These are phyloP conservation scores for Stigmatopora nigra DNA, from an alignment of 2,113 vertebrate species.

Conservation along the genomic window DNA sequence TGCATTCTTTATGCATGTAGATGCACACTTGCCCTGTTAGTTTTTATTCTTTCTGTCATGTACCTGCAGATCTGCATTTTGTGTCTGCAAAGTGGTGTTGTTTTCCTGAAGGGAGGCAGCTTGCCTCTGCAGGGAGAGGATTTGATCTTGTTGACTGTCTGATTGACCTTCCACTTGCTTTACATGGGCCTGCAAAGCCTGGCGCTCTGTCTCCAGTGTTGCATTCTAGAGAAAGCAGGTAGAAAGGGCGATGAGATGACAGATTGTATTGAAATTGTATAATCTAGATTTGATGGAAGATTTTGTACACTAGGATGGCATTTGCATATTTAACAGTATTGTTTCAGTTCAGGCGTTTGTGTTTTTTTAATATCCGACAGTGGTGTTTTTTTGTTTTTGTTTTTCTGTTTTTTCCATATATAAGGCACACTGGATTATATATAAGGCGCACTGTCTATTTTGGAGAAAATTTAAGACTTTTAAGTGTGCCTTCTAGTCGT, in stretches of 20 bases:
- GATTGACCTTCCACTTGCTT: conserved; percentile 90
- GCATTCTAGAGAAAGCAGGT: conserved; percentile 78
- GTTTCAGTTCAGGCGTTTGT: no score
- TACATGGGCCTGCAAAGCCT: conserved; percentile 84
- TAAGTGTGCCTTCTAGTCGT: no score
- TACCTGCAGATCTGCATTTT: conserved; percentile 96
- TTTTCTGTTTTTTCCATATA: no score
- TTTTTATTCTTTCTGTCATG: background rate
- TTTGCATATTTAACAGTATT: no score
- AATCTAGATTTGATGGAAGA: no score
- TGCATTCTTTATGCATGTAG: background rate
- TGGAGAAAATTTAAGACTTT: no score
- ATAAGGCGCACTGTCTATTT: no score
- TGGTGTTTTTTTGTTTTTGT: no score
- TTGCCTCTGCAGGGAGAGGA: conserved; percentile 89
- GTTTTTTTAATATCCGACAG: no score
- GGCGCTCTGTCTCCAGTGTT: conserved; percentile 92
- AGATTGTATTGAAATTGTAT: background rate
- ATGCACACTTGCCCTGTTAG: background rate
- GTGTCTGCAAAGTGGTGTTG: conserved; percentile 88
- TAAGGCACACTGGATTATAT: no score
- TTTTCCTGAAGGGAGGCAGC: conserved; percentile 89
- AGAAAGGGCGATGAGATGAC: background rate
- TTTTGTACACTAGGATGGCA: no score
- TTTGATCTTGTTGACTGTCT: conserved; percentile 87